Percentiles rank a stretch among this genome's conserved stretches.
These are phyloP conservation scores for Xestia sexstrigata DNA, from an alignment of 2,888 invertebrate species.

Conservation along the genomic window DNA sequence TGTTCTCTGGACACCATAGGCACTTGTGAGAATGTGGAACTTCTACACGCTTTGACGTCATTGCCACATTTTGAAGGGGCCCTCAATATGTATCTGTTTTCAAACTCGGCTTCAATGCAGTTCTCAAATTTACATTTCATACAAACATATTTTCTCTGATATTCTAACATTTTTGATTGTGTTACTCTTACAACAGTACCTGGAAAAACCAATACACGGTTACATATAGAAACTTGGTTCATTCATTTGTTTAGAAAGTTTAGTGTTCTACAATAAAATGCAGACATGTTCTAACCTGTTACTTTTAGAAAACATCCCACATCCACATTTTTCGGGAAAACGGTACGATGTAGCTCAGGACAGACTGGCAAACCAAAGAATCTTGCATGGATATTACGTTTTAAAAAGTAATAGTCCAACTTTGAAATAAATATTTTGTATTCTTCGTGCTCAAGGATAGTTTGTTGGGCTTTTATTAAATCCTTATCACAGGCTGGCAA, in stretches of 20 bases:
- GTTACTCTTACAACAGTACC: slow-evolving; percentile 95
- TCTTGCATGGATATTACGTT: slow-evolving; percentile 93
- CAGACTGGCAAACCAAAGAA: slow-evolving; percentile 92
- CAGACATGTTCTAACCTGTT: slow-evolving; percentile 87
- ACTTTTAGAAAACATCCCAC: slow-evolving; percentile 94
- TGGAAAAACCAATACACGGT: slow-evolving; percentile 66
- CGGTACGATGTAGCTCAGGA: slow-evolving; percentile 92
- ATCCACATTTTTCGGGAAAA: slow-evolving; percentile 93
- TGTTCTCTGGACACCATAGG: slow-evolving; percentile 91
- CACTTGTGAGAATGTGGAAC: slow-evolving; percentile 89
- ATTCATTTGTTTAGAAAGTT: not conserved
- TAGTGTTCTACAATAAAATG: not conserved
- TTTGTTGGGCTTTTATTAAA: slow-evolving; percentile 91
- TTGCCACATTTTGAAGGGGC: slow-evolving; percentile 90
- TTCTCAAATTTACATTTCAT: slow-evolving; percentile 94
- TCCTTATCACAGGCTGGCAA: slow-evolving; percentile 92
- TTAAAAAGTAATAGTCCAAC: slow-evolving; percentile 83
- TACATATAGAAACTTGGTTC: not conserved
- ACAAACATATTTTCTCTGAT: slow-evolving; percentile 94
- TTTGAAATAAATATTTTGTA: slow-evolving; percentile 77
- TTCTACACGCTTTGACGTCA: slow-evolving; percentile 89
- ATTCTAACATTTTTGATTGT: slow-evolving; percentile 94
- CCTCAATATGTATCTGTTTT: slow-evolving; percentile 91
- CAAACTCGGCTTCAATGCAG: slow-evolving; percentile 92
- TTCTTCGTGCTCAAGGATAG: slow-evolving; percentile 85